A percentile compares a stretch with the other conserved stretches of the same genome.
phyloP scores from a whole-genome alignment of 2,888 invertebrate genomes.

The Amiota communis region DNA sequence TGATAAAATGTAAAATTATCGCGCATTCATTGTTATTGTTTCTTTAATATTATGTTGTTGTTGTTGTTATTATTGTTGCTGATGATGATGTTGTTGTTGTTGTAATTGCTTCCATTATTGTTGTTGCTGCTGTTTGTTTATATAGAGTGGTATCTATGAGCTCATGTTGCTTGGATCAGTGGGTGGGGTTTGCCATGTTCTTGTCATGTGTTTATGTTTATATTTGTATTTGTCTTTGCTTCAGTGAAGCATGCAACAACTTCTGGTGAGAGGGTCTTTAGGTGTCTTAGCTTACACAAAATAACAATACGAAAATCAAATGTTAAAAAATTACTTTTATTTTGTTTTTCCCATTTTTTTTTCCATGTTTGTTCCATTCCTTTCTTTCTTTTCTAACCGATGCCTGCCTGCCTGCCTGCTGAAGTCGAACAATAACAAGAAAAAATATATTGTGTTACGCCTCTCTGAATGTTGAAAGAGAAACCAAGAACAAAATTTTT shows the following conservation, averaged over 20 bases:
- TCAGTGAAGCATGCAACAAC: no score
- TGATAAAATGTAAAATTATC: slow-evolving; percentile 67
- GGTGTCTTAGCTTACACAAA: slow-evolving; percentile 1
- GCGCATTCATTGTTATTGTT: slow-evolving; percentile 66
- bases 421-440: not conserved
- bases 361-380: not conserved
- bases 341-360: not conserved
- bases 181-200: not conserved
- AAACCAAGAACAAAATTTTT: not conserved
- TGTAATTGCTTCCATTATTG: slow-evolving; percentile 10
- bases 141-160: not conserved
- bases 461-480: not conserved
- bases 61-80: slow-evolving; percentile 6
- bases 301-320: not conserved
- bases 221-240: no score
- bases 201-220: not conserved
- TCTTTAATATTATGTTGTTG: slow-evolving; percentile 30
- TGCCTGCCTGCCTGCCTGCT: not conserved
- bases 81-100: not conserved
- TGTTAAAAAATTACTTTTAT: slow-evolving; percentile 25
- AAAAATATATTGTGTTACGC: not conserved
- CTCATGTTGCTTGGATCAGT: not conserved
- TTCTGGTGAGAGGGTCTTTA: not conserved
- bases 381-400: no score
- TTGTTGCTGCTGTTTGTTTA: slow-evolving; percentile 1